Conservation (phyloP, 2,113 vertebrate genomes). For the Columba livia region DNA sequence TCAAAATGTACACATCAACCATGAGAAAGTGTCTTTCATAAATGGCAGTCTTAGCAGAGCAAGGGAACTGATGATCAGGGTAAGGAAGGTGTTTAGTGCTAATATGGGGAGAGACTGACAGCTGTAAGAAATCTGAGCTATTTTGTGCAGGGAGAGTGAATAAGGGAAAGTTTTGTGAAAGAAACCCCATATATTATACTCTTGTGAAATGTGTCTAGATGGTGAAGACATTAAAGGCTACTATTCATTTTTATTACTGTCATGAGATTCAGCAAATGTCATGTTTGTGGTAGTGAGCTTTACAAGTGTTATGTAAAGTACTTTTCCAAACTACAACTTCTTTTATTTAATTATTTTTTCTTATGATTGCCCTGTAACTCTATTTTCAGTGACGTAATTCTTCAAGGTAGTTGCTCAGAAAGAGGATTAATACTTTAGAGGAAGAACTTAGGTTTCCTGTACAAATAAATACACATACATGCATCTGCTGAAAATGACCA, state of each 20-base stretch:
- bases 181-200: accelerated
- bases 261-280: neutral
- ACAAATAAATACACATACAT: neutral
- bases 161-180: neutral
- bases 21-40: neutral
- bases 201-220: neutral
- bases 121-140: neutral
- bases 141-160: neutral
- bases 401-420: neutral
- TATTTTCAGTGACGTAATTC: conserved; percentile 5
- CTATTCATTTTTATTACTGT: neutral
- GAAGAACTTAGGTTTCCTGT: neutral
- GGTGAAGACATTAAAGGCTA: neutral
- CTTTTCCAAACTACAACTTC: neutral
- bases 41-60: neutral
- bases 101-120: neutral
- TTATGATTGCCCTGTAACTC: neutral
- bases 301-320: neutral
- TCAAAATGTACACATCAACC: neutral
- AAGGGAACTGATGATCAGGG: neutral
- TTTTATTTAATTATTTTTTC: too few relatives aligned
- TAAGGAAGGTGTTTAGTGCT: neutral
- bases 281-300: neutral
- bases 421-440: neutral
- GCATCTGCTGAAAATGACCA: neutral